phyloP scores from a whole-genome alignment of 1,140 invertebrate species.

The Zaprionus tsacasi region DNA sequence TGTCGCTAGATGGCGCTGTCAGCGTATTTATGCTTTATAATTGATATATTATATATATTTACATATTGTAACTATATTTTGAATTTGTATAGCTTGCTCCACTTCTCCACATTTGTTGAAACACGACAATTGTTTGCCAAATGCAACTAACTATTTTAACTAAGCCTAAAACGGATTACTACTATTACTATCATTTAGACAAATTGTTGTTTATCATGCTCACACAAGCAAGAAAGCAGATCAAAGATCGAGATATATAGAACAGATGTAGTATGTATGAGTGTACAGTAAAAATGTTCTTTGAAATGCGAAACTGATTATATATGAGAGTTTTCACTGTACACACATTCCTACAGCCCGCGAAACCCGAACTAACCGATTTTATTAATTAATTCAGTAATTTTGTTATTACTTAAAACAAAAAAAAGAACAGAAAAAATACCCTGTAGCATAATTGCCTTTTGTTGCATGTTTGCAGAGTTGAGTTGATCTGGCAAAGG shows the following conservation, averaged over 20 bases:
- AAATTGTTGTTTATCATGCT: constrained; percentile 64
- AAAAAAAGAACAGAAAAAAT: background rate
- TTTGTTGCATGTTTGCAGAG: constrained; percentile 32
- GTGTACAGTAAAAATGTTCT: background rate
- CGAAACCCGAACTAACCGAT: constrained; percentile 28
- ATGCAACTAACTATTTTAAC: constrained; percentile 25
- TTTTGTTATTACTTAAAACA: background rate
- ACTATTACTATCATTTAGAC: constrained; percentile 40
- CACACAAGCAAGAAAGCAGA: constrained; percentile 18
- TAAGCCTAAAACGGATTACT: constrained; percentile 19
- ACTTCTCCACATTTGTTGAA: constrained; percentile 16
- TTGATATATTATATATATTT: background rate
- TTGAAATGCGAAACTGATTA: no score
- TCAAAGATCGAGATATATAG: background rate
- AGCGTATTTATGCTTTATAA: background rate
- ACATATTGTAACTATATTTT: background rate
- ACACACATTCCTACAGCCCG: background rate
- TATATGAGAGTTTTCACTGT: background rate
- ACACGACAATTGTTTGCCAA: constrained; percentile 35
- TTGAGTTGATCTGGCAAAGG: constrained; percentile 12
- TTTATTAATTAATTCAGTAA: constrained; percentile 9
- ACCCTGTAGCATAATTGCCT: constrained; percentile 38
- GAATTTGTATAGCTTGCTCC: background rate
- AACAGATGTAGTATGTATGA: background rate
- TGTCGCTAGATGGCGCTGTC: background rate